Base-by-base conservation (phyloP, 1,140 invertebrate genomes). In the Drosophila prosaltans region DNA sequence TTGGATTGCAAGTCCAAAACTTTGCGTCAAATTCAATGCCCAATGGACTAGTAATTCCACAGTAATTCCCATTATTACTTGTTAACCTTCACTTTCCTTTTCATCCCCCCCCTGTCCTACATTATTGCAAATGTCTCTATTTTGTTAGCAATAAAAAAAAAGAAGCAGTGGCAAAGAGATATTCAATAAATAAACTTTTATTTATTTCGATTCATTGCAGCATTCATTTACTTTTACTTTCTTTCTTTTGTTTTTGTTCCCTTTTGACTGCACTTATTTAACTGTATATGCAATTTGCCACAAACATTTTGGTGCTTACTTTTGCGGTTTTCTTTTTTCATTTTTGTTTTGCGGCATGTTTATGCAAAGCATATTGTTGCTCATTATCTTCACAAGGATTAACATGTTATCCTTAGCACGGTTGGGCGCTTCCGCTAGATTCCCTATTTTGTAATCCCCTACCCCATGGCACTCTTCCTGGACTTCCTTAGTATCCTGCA, bases 311-410 rank as follows among this genome's bases (percentile, higher is more conserved):
- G 10, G 11, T 32, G 30, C 3, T 24, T 26, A 5, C 11, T 30
- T 28, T 11, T 51, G 10, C 11, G 24, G 30, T 55, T 66, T 58
- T 57, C 6, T 5, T 36, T 6, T 4, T 36, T 36, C 6, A 6
- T 7, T 36, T 36, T 36, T 36, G 6, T 36, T 36, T 36, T 36
- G 40, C 26, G 36, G 65, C 54, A 66, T 72, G 75, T 80, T 88
- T 83, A 82, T 80, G 84, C 76, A 88, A 83, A 83, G 83, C 80
- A 74, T 78, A 78, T 88, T 88, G 84, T 82, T 89, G 84, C 80
- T 88, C 80, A 83, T 88, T 89, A 88, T 89, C 84, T 57, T 77
- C 70, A 78, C 80, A 72, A 60, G 76, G 83, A 88, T 88, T 88
- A 88, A 89, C 76, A 78, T 88, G 84, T 88, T 88, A 88, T 88